phyloP scores from a whole-genome alignment of 2,888 invertebrate genomes.

The Aethes cnicana region DNA sequence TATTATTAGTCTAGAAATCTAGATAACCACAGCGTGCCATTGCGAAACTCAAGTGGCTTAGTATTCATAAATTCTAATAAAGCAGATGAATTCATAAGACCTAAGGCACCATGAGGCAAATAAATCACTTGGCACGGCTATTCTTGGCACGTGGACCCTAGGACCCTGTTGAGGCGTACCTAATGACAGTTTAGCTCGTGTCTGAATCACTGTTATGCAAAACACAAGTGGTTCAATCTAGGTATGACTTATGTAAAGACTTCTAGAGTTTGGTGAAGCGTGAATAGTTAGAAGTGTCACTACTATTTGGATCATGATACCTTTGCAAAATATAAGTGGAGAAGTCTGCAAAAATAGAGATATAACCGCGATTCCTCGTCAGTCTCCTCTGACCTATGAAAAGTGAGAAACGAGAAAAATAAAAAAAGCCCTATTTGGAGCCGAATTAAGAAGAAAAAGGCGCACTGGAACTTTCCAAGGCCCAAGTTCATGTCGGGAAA shows the following conservation, averaged over 20 bases:
- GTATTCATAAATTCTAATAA: slow-evolving; percentile 13
- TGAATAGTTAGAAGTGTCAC: too few relatives aligned
- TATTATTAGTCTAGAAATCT: too few relatives aligned
- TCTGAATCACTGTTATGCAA: slow-evolving; percentile 34
- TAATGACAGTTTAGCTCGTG: slow-evolving; percentile 32
- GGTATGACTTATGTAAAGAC: slow-evolving; percentile 13
- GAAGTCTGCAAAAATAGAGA: too few relatives aligned
- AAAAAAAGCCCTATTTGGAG: too few relatives aligned
- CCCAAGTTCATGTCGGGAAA: slow-evolving; percentile 31
- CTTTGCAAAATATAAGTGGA: too few relatives aligned
- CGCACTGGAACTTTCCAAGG: slow-evolving; percentile 6
- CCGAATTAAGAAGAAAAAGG: too few relatives aligned
- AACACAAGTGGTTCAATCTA: slow-evolving; percentile 28
- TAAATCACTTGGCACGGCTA: slow-evolving; percentile 31
- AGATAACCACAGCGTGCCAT: neutral
- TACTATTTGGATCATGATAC: too few relatives aligned
- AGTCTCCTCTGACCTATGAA: too few relatives aligned
- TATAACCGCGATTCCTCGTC: too few relatives aligned
- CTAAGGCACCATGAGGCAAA: slow-evolving; percentile 12
- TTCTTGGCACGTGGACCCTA: slow-evolving; percentile 41
- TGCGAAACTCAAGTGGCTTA: neutral
- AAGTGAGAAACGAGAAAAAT: too few relatives aligned
- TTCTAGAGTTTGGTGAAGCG: too few relatives aligned
- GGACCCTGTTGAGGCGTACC: slow-evolving; percentile 32
- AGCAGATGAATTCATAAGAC: slow-evolving; percentile 9